These are phyloP conservation scores for Sterrhoptilus dennistouni DNA, from an alignment of 2,113 vertebrate species.

Conservation along the genomic window DNA sequence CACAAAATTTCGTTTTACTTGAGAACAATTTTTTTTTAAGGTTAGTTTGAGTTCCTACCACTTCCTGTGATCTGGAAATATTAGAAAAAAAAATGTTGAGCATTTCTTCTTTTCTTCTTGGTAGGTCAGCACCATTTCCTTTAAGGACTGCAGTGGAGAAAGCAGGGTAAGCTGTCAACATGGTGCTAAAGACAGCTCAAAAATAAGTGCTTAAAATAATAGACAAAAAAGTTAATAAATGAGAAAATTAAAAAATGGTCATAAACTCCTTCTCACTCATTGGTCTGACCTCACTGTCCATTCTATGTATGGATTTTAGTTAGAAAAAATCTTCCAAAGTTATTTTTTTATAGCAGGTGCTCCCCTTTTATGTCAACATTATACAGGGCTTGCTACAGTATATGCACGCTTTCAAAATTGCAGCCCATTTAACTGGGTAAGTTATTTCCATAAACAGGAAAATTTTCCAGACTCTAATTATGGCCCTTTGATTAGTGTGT, in stretches of 20 bases:
- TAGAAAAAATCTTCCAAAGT: not conserved
- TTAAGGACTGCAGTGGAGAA: not conserved
- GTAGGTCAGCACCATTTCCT: not conserved
- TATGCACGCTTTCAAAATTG: not conserved
- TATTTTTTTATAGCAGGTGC: not conserved
- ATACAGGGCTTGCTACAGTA: rapidly evolving
- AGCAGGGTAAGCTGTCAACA: not conserved
- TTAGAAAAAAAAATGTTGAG: not conserved
- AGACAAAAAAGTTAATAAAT: not conserved
- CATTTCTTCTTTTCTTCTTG: not conserved
- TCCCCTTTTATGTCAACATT: not conserved
- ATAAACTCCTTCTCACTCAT: not conserved
- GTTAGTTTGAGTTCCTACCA: not conserved
- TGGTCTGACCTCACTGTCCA: not conserved
- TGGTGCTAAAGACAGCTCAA: not conserved
- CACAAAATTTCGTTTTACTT: not conserved
- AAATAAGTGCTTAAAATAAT: not conserved
- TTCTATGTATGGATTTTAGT: not conserved
- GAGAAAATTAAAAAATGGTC: not conserved
- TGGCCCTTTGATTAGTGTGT: not conserved
- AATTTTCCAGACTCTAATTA: not conserved
- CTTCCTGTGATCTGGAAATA: not conserved
- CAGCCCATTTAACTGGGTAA: not conserved
- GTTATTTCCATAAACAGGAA: not conserved
- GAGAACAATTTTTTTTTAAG: not conserved